These are phyloP conservation scores for Choristoneura rosaceana DNA, from an alignment of 2,888 invertebrate species.

Conservation along the genomic window DNA sequence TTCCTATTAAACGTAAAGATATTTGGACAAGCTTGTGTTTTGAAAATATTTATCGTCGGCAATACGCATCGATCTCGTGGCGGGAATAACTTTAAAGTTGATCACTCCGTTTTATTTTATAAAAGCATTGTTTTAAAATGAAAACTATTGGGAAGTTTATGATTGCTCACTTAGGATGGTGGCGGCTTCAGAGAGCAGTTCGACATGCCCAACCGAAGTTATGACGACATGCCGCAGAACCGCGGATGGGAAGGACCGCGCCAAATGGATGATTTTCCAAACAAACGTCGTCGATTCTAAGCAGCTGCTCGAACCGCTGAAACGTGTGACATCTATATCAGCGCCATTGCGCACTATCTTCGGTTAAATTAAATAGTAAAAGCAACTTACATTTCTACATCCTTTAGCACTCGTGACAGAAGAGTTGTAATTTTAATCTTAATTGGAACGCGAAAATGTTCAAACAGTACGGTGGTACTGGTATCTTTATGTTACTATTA, in stretches of 20 bases:
- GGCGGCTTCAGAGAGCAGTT: constrained; percentile 84
- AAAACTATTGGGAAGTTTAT: constrained; percentile 80
- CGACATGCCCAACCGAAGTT: constrained; percentile 80
- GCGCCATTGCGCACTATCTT: constrained; percentile 1
- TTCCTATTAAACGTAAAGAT: neutral
- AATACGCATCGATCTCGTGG: neutral
- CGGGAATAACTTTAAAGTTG: neutral
- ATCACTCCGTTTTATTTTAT: neutral
- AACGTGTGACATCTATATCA: constrained; percentile 42
- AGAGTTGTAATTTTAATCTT: neutral
- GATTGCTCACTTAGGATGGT: constrained; percentile 83
- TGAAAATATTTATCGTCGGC: neutral
- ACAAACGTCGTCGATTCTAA: constrained; percentile 88
- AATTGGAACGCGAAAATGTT: neutral
- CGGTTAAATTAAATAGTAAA: constrained; percentile 34
- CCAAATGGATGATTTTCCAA: constrained; percentile 87
- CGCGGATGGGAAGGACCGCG: constrained; percentile 85
- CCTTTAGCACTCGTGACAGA: neutral
- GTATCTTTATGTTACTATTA: neutral
- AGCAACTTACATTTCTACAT: neutral
- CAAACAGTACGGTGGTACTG: neutral
- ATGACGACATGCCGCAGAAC: constrained; percentile 81
- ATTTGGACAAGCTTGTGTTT: neutral
- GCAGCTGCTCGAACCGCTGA: constrained; percentile 43
- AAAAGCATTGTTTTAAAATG: constrained; percentile 40